Base-by-base conservation (phyloP, 2,113 vertebrate genomes). In the Mobula hypostoma region DNA sequence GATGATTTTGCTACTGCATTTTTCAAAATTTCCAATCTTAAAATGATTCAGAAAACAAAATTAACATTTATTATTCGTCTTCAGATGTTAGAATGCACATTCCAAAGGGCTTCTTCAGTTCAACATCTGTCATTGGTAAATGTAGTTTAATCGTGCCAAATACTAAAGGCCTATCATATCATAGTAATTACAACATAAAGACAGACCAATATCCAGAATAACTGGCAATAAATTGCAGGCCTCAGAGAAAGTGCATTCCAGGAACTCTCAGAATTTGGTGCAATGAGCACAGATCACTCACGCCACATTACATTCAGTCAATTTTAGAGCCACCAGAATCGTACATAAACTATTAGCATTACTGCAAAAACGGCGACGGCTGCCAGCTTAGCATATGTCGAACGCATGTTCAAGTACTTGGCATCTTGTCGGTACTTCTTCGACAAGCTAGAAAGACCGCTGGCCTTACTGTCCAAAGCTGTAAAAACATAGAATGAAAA, bases 401-500 rank as follows among this genome's bases (percentile, higher is more conserved):
- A 99, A 94, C 98, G 98, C 96, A 99, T 99, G 96, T 99, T 99
- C 97, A 99, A 97, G 94, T 99, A 99, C 95, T 99, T 99, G 0
- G 99, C 99, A 0, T 99, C 98, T 94, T 98, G 98, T 94, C 98
- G 97, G 97, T 99, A 99, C 96, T 99, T 99, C 97, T 99, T 99
- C 36, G 99, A 99, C 96, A 99, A 96, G 95, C 97, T 98, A 97
- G 98, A 99, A 96, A 99, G 95, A 96, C 98, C 99, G 96, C 98
- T 99, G 96, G 99, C 99, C 96, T 99, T 99, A 83, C 98, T 98
- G 97, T 99, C 99, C 76, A 99, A 97, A n/a, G 98, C 99, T 99
- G 97, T 94, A 94, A 94, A 94, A 88, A 58, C 91, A 77, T 48
- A 83, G 76, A 88, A 56, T 66, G 94, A 79, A 21, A 82, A 56